Conservation (phyloP, 2,113 vertebrate genomes). For the Otus sunia region DNA sequence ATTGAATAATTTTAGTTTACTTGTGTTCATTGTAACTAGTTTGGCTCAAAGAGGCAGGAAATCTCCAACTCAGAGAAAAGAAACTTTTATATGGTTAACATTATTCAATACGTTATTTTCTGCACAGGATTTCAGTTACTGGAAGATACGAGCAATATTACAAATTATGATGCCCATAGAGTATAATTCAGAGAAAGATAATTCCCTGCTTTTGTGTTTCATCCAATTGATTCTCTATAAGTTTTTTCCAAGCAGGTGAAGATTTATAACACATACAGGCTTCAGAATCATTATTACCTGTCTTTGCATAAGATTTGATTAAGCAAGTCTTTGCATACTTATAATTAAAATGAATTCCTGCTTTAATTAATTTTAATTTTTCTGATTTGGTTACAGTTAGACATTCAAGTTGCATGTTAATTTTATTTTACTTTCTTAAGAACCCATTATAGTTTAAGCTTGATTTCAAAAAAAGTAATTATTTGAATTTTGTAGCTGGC, state of each 20-base stretch:
- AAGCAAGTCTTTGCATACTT: background rate
- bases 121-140: conserved; percentile 6
- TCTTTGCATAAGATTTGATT: background rate
- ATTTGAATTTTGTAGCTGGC: background rate
- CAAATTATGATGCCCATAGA: background rate
- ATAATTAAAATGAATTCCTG: background rate
- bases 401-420: background rate
- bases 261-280: background rate
- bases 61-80: background rate
- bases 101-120: conserved; percentile 27
- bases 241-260: background rate
- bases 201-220: background rate
- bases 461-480: background rate
- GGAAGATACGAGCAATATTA: background rate
- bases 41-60: background rate
- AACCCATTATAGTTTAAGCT: background rate
- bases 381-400: background rate
- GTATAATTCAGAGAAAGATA: conserved; percentile 10
- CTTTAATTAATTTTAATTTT: background rate
- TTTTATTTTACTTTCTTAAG: background rate
- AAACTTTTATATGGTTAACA: background rate
- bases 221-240: background rate
- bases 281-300: background rate
- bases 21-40: background rate
- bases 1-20: conserved; percentile 35